A percentile compares a stretch with the other conserved stretches of the same genome.
Conservation (phyloP, 2,888 invertebrate species). For the Cryptocephalus moraei region DNA sequence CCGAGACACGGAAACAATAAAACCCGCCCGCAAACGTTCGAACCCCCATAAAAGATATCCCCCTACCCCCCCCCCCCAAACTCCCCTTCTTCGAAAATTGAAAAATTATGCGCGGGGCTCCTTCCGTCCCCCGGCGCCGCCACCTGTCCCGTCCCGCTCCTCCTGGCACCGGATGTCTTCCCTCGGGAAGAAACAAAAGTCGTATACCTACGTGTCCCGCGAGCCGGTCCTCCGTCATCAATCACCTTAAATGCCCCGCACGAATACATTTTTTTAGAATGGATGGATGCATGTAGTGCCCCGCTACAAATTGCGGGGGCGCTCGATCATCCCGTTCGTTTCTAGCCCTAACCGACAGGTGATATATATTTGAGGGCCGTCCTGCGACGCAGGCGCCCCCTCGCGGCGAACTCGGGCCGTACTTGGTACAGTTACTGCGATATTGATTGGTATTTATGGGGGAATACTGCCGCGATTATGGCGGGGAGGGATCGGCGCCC, state of each 20-base stretch:
- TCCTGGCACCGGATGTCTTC: too few species aligned
- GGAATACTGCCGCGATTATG: too few species aligned
- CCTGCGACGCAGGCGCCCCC: too few species aligned
- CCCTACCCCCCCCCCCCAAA: too few species aligned
- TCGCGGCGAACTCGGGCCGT: slow-evolving; percentile 2
- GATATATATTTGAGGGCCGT: slow-evolving; percentile 15
- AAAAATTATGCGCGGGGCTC: neutral
- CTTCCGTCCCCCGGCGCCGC: neutral
- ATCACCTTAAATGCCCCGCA: slow-evolving; percentile 22
- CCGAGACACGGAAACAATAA: too few species aligned
- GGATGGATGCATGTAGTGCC: slow-evolving; percentile 21
- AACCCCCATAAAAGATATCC: too few species aligned
- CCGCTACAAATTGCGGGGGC: slow-evolving; percentile 23
- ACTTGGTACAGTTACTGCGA: slow-evolving; percentile 8
- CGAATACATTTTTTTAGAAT: slow-evolving; percentile 18
- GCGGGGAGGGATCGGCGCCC: too few species aligned
- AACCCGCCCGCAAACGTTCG: too few species aligned
- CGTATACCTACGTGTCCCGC: slow-evolving; percentile 12
- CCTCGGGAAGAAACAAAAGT: too few species aligned
- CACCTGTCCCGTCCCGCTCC: neutral
- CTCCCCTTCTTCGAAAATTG: too few species aligned
- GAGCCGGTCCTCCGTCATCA: slow-evolving; percentile 23
- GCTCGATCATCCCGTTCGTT: slow-evolving; percentile 18
- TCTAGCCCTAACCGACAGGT: slow-evolving; percentile 22
- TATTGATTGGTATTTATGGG: slow-evolving; percentile 6